Conservation (phyloP, 92 coral and sea anemone species). For the Umimayanthus kanabou region DNA sequence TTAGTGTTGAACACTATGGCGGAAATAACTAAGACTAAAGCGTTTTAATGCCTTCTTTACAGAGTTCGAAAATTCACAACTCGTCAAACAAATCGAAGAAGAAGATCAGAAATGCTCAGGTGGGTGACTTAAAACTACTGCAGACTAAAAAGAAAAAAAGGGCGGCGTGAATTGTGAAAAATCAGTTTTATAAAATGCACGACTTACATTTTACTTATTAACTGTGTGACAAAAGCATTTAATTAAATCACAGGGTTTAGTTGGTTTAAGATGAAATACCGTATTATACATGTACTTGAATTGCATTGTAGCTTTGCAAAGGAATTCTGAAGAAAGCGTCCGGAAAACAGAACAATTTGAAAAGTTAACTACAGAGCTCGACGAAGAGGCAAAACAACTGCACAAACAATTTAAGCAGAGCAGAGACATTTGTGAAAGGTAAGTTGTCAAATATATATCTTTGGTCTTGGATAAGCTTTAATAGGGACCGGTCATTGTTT, state of each 20-base stretch:
- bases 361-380: constrained; percentile 71
- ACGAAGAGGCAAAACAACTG: constrained; percentile 86
- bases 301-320: constrained; percentile 63
- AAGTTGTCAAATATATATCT: not conserved
- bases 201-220: not conserved
- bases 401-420: constrained; percentile 89
- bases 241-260: not conserved
- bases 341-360: constrained; percentile 69
- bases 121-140: constrained; percentile 22
- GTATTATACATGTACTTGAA: not conserved
- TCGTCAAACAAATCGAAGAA: constrained; percentile 79
- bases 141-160: not conserved
- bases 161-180: not conserved
- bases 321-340: constrained; percentile 64
- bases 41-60: constrained; percentile 13
- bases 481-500: not conserved
- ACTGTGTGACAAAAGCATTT: too few relatives aligned
- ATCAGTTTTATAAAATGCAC: not conserved
- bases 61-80: constrained; percentile 92
- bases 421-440: constrained; percentile 93
- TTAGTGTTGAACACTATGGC: not conserved
- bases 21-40: not conserved
- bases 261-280: not conserved
- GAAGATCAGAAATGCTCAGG: constrained; percentile 83
- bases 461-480: not conserved